phyloP scores from a whole-genome alignment of 2,888 invertebrate genomes.

The Apotomis turbidana region DNA sequence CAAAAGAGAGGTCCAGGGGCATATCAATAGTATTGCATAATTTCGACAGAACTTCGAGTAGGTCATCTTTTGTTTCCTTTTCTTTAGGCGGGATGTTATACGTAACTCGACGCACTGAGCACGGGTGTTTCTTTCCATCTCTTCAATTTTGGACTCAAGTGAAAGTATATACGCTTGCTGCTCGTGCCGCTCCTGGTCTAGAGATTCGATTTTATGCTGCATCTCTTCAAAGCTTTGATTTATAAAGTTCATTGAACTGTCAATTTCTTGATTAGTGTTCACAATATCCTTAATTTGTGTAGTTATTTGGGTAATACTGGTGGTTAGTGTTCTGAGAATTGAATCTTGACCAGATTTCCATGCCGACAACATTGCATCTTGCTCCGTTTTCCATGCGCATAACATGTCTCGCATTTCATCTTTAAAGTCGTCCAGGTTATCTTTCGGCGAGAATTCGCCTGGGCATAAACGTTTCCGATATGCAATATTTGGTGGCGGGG shows the following conservation, averaged over 20 bases:
- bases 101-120: conserved; percentile 2
- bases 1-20: not conserved
- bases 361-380: not conserved
- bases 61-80: not conserved
- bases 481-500: too few relatives aligned
- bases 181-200: not conserved
- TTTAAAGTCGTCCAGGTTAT: too few relatives aligned
- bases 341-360: not conserved
- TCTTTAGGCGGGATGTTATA: not conserved
- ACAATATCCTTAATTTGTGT: not conserved
- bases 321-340: not conserved
- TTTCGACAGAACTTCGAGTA: not conserved
- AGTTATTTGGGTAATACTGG: not conserved
- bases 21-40: not conserved
- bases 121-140: not conserved
- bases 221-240: not conserved
- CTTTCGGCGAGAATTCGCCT: too few relatives aligned
- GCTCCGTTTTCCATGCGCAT: not conserved
- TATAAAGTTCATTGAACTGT: conserved; percentile 1
- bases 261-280: conserved; percentile 1
- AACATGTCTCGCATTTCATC: conserved; percentile 3
- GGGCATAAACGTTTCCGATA: too few relatives aligned
- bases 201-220: not conserved
- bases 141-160: not conserved
- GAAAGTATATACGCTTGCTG: not conserved